Evolutionary conservation across 2,113 vertebrate genomes (phyloP).

Genomic region (Ellobius talpinus): DNA sequence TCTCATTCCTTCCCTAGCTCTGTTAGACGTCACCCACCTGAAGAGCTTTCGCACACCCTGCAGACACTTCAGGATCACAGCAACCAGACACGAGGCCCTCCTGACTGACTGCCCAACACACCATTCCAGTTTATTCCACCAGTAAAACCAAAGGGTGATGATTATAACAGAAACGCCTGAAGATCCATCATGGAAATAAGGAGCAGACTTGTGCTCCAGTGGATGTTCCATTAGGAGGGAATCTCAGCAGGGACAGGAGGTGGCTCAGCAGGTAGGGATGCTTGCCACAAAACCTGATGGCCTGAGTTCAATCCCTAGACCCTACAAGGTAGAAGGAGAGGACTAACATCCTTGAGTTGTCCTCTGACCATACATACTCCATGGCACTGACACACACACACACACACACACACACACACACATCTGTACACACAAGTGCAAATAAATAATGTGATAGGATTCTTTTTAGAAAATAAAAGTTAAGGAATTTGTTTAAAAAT

Average conservation of each 20-base stretch:
- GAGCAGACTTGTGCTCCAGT: neutral
- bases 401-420: neutral
- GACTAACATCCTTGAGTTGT: neutral
- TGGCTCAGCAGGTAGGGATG: neutral
- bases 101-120: neutral
- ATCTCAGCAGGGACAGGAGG: neutral
- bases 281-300: neutral
- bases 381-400: neutral
- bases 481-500: slow-evolving; percentile 29
- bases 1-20: neutral
- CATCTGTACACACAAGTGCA: neutral
- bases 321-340: neutral
- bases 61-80: neutral
- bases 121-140: neutral
- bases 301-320: neutral
- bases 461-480: slow-evolving; percentile 41
- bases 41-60: neutral
- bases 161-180: neutral
- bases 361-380: neutral
- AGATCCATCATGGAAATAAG: neutral
- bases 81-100: neutral
- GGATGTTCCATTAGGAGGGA: slow-evolving; percentile 28
- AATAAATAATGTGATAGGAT: neutral
- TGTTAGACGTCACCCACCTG: neutral
- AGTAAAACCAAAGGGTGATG: neutral